Evolutionary conservation across 2,113 vertebrate species (phyloP), one percentile per base, ranked within the genome.

Genomic region (Paramormyrops kingsleyae): DNA sequence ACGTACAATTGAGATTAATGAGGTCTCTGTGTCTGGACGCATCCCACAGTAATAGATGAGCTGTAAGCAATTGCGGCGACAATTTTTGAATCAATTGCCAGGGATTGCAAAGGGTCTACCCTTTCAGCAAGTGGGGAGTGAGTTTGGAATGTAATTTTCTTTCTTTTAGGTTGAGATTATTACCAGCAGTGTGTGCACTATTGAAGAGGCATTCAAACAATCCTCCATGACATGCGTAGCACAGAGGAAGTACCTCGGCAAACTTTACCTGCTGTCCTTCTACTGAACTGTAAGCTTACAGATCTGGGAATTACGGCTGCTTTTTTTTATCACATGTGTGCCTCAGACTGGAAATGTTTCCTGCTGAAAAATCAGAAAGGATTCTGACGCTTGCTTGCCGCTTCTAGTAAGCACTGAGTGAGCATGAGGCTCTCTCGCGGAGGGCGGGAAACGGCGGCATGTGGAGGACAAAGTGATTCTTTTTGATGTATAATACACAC

Each of bases 1-100:
- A 52, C 66, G 47, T 19, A 80, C 66, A 27, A 74, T 80, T 74
- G 46, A 89, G 66, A 89, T 89, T 89, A 89, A 89, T 89, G 88
- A 66, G 66, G 66, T 52, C 70, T 80, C n/a, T 39, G 17, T 80
- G 44, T 47, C 66, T 77, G 66, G 66, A 77, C 2, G 47, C 12
- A 21, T 49, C 13, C 59, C 24, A 17, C 46, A 80, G 50, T 89
- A 89, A 83, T 80, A 89, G 88, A 52, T 49, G 66, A 50, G 88
- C 70, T 80, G 66, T 80, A 80, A 80, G 47, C 88, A 80, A 52
- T 89, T 80, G 88, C 50, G 17, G 8, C 66, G 70, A 80, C 88
- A 77, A 89, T 89, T 80, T 89, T 52, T 47, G 66, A 27, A 89
- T 89, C 88, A 52, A 89, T 89, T 39, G 88, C 31, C 66, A 35